Percentiles rank a stretch among this genome's conserved stretches.
Conservation (phyloP, 2,113 vertebrate genomes). For the Indri indri region DNA sequence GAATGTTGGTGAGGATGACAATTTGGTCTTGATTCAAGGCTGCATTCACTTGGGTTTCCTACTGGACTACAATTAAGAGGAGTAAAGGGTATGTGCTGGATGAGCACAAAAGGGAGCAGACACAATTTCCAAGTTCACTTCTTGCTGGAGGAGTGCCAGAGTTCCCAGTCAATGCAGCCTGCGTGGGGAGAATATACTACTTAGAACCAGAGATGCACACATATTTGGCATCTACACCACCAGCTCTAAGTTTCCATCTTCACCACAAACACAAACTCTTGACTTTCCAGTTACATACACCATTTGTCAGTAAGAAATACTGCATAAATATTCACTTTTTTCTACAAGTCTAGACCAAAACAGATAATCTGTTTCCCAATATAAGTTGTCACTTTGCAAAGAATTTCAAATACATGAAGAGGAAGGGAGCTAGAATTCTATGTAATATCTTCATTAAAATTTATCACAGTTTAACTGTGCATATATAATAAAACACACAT, state of each 20-base stretch:
- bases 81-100: background rate
- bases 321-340: background rate
- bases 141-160: background rate
- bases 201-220: background rate
- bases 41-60: background rate
- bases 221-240: no score
- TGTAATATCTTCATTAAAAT: background rate
- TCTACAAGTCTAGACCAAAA: background rate
- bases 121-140: background rate
- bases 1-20: no score
- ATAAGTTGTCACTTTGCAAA: background rate
- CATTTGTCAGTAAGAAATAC: background rate
- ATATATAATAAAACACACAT: no score
- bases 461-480: background rate
- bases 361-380: background rate
- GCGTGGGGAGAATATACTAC: rapidly evolving
- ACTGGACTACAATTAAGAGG: background rate
- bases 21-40: background rate
- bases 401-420: background rate
- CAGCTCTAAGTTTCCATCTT: background rate
- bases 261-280: background rate
- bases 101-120: background rate
- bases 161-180: background rate
- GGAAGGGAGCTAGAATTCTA: background rate
- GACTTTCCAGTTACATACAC: background rate